Evolutionary conservation across 2,113 vertebrate species (phyloP), one percentile per base, ranked within the genome.

Genomic region (Oncorhynchus nerka): DNA sequence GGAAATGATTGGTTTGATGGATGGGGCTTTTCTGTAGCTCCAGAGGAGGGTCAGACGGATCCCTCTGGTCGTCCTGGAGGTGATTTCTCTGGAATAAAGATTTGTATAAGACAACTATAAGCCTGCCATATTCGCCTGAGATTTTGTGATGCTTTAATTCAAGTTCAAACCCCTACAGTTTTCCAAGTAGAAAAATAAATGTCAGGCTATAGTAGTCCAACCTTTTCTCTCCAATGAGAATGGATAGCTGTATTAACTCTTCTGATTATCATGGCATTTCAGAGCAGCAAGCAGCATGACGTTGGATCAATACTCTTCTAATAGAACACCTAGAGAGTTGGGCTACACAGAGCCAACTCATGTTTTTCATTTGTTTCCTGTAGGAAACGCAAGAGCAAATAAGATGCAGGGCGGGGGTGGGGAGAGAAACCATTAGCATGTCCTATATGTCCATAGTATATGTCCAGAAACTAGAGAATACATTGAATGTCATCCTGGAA

Each of bases 301-400:
- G 80, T 74, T 76, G 71, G 83, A 90, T 92, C 89, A 51, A 91
- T 91, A 86, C 74, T 77, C 74, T 87, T 89, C 90, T 90, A 92
- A 91, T 93, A 88, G 83, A 87, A 91, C 79, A 88, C 77, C 82
- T 81, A 61, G 76, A 83, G 76, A 76, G 16, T 24, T 13, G 30
- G 7, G 19, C 59, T 55, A 55, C 68, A 73, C 70, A 32, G 80
- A 78, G 79, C 64, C 80, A 73, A 74, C 81, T 83, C 81, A 83
- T 87, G 88, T 89, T 89, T 90, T 73, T 88, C 83, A 90, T 84
- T 85, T 74, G 34, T 83, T 86, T 82, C 69, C 74, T 78, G 73
- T 79, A 83, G 75, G 78, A 83, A 87, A 83, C 73, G 70, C 74
- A 49, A 70, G 68, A 79, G 73, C 55, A 39, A 74, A 73, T 83